A percentile compares a stretch with the other conserved stretches of the same genome.
These are phyloP conservation scores for Hyperoplus lanceolatus DNA, from an alignment of 2,797 vertebrate species.

Conservation along the genomic window DNA sequence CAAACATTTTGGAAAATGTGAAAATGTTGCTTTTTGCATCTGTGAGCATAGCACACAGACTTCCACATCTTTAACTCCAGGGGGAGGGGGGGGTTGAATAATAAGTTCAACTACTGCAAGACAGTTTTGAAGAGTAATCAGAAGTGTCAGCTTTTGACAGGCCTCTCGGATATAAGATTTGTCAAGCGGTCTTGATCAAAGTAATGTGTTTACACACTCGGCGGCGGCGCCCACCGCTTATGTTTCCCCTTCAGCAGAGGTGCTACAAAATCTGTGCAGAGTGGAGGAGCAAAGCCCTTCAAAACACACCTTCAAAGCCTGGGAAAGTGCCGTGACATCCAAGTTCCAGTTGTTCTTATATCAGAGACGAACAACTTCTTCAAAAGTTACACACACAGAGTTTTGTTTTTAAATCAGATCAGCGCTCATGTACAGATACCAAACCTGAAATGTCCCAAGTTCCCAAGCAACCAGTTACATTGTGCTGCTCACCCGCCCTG, in stretches of 20 bases:
- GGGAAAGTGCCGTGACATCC: constrained; percentile 16
- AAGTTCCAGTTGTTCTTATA: constrained; percentile 20
- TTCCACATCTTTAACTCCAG: neutral
- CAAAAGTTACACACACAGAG: constrained; percentile 19
- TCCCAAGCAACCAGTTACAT: constrained; percentile 32
- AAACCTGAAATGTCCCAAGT: constrained; percentile 9
- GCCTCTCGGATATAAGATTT: constrained; percentile 19
- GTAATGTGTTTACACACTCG: constrained; percentile 26
- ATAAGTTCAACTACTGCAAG: constrained; percentile 11
- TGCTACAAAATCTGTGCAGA: constrained; percentile 39
- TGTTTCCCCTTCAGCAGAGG: constrained; percentile 15
- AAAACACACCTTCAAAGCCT: constrained; percentile 20
- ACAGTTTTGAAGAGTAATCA: constrained; percentile 17
- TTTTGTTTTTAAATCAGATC: constrained; percentile 26
- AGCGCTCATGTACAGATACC: neutral
- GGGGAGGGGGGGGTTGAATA: neutral
- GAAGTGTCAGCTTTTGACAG: neutral
- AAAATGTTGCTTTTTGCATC: neutral
- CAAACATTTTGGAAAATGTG: neutral
- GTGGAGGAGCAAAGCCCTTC: constrained; percentile 15
- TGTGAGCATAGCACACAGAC: neutral
- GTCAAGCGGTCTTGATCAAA: constrained; percentile 53
- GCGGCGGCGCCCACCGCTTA: constrained; percentile 19
- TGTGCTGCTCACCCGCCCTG: constrained; percentile 8
- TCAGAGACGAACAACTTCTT: constrained; percentile 4